Evolutionary conservation across 2,888 invertebrate species (phyloP).

Genomic region (Merodon equestris): DNA sequence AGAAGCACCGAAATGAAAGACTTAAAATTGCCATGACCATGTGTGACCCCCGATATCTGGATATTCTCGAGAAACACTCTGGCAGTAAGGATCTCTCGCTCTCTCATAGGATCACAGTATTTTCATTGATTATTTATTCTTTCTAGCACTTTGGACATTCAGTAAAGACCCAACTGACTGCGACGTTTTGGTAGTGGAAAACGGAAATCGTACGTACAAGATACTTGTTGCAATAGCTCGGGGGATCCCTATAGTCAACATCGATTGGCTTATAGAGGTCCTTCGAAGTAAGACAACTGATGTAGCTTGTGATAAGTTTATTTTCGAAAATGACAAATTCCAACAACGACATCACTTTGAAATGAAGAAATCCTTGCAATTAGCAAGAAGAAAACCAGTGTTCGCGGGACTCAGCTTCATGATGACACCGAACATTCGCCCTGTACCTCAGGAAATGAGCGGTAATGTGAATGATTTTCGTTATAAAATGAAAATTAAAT

Average conservation of each 20-base stretch:
- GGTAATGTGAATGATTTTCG: no score
- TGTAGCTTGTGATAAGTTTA: constrained; percentile 66
- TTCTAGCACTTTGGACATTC: constrained; percentile 79
- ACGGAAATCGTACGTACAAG: constrained; percentile 81
- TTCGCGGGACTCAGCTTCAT: constrained; percentile 70
- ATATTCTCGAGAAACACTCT: constrained; percentile 27
- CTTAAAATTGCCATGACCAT: constrained; percentile 51
- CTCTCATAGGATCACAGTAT: no score
- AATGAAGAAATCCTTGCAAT: constrained; percentile 69
- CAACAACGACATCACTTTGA: constrained; percentile 72
- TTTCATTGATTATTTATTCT: no score
- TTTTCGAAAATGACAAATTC: constrained; percentile 63
- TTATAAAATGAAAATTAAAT: no score
- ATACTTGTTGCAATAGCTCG: constrained; percentile 82
- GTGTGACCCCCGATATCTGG: constrained; percentile 41
- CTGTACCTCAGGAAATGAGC: constrained; percentile 70
- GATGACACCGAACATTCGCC: constrained; percentile 71
- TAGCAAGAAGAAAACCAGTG: constrained; percentile 67
- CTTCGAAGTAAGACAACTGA: constrained; percentile 38
- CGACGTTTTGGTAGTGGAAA: constrained; percentile 81
- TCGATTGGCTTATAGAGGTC: constrained; percentile 70
- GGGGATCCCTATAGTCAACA: constrained; percentile 81
- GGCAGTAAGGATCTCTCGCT: constrained; percentile 27
- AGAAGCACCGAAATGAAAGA: constrained; percentile 1
- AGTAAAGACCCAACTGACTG: constrained; percentile 79